Base-by-base conservation (phyloP, 2,113 vertebrate species). In the Solea senegalensis region DNA sequence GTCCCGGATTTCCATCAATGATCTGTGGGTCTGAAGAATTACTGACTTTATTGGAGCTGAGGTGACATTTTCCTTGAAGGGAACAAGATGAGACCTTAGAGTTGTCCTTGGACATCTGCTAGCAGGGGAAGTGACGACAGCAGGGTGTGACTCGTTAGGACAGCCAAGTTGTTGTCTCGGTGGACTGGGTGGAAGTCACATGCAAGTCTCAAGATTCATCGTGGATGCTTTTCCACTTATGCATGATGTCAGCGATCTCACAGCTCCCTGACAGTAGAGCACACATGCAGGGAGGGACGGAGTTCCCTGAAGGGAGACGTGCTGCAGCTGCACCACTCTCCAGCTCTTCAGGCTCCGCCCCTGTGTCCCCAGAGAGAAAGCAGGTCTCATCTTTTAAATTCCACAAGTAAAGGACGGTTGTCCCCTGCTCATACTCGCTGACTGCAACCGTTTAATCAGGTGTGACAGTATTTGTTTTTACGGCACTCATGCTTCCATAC, bases 101-200 rank as follows among this genome's bases (percentile, higher is more conserved):
- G 40, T 74, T 58, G 64, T 72, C 73, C 72, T 16, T 45, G 71
- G 46, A 88, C 90, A 88, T 92, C 87, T 89, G 86, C 82, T 78
- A 62, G 16, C 21, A 34, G 45, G 21, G 63, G 48, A 57, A 53
- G n/a, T 69, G 66, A 65, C 43, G 39, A 60, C 34, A 16, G 60
- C 40, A 49, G 78, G 84, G 87, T 57, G 87, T 64, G 69, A 64
- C 57, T 53, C 26, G 43, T 59, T 43, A 27, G 72, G 69, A 86
- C 76, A 78, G 88, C 86, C 81, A 82, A 89, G 81, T 81, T 81
- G 87, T 76, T 61, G 79, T 91, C 90, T 88, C 93, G 70, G 34
- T 15, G 50, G 87, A 69, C 74, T 90, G 90, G 92, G 92, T 85
- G 92, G 93, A 90, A 86, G 65, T 69, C 65, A 50, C 69, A 65